A percentile compares a stretch with the other conserved stretches of the same genome.
Evolutionary conservation across 2,888 invertebrate species (phyloP).

Genomic region (Crepidodera aurea): DNA sequence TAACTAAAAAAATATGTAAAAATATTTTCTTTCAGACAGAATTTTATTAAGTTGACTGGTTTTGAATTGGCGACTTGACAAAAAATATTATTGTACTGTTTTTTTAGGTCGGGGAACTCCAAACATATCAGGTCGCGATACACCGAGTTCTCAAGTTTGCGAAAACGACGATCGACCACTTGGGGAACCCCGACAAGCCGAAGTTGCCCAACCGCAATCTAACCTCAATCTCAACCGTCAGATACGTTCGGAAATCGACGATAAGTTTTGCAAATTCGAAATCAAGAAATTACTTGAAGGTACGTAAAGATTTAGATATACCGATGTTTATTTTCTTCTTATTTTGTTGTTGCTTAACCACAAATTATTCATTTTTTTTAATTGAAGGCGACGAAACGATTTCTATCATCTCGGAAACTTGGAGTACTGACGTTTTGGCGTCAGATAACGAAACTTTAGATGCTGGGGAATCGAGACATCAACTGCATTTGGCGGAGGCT

Average conservation of each 20-base stretch:
- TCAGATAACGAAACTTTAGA: conserved; percentile 96
- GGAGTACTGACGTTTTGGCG: conserved; percentile 98
- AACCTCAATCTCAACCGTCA: conserved; percentile 69
- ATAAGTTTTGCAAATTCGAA: conserved; percentile 98
- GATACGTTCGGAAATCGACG: conserved; percentile 94
- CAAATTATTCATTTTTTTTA: no score
- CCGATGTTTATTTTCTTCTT: no score
- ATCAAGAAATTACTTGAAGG: conserved; percentile 78
- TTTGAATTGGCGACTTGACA: no score
- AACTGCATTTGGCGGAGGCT: conserved; percentile 55
- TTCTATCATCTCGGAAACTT: conserved; percentile 96
- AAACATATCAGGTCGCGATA: conserved; percentile 96
- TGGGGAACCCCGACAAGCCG: conserved; percentile 50
- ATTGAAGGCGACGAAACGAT: conserved; percentile 86
- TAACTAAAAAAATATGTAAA: no score
- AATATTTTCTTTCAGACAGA: no score
- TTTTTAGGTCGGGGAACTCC: conserved; percentile 77
- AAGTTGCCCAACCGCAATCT: conserved; percentile 63
- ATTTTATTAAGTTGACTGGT: no score
- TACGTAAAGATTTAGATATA: background rate
- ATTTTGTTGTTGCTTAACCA: no score
- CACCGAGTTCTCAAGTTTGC: conserved; percentile 88
- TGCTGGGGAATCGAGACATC: conserved; percentile 63
- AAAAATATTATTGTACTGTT: no score
- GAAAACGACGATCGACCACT: conserved; percentile 68